Conservation (phyloP, 2,797 vertebrate species). For the Vipera ursinii region DNA sequence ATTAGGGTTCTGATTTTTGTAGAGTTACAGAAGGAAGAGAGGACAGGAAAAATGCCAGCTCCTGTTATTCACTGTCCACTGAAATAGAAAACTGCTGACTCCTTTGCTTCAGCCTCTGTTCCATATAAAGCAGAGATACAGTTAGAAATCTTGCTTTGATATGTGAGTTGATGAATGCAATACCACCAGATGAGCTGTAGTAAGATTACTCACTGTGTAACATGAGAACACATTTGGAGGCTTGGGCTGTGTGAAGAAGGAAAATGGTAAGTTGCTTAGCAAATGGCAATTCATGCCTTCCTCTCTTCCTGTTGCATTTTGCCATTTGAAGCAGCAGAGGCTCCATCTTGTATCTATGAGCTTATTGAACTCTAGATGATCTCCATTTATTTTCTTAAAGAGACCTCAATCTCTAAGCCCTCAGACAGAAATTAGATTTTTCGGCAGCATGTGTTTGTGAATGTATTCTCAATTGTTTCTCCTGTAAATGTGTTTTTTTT, state of each 20-base stretch:
- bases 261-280: neutral
- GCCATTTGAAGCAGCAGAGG: conserved; percentile 24
- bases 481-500: neutral
- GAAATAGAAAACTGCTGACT: conserved; percentile 9
- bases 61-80: neutral
- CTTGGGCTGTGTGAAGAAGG: neutral
- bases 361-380: neutral
- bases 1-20: neutral
- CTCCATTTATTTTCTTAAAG: neutral
- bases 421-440: neutral
- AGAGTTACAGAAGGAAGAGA: neutral
- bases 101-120: neutral
- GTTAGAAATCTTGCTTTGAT: neutral
- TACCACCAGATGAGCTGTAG: neutral
- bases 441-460: neutral
- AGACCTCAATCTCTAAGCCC: neutral
- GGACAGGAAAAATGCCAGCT: neutral
- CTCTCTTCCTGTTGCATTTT: conserved; percentile 20
- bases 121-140: neutral
- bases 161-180: neutral
- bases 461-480: neutral
- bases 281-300: neutral
- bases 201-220: neutral
- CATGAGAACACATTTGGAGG: neutral
- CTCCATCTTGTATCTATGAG: conserved; percentile 31